Evolutionary conservation across 92 coral and sea anemone species (phyloP).

Genomic region (Metridium senile): DNA sequence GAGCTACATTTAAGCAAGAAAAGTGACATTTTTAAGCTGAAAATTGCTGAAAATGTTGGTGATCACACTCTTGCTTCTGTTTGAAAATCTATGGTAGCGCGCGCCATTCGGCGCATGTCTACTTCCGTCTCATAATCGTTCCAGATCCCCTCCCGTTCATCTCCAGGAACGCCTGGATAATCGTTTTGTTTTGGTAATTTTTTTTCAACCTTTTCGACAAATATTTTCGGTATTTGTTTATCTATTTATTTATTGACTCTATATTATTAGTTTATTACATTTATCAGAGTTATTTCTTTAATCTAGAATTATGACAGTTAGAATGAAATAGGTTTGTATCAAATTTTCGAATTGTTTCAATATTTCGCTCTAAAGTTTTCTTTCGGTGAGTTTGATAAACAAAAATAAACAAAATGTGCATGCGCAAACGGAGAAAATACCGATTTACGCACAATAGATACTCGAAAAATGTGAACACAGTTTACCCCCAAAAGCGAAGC

Average conservation of each 20-base stretch:
- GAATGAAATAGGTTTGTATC: no score
- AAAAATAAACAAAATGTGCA: no score
- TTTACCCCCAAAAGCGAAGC: neutral
- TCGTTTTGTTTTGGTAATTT: neutral
- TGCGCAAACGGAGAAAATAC: no score
- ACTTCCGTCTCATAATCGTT: constrained; percentile 29
- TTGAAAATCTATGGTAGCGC: constrained; percentile 30
- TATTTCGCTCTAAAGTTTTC: no score
- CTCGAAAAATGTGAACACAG: neutral
- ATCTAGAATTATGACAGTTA: no score
- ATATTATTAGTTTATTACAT: no score
- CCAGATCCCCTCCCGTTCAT: constrained; percentile 32
- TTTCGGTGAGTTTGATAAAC: no score
- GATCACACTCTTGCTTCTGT: neutral
- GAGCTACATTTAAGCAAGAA: neutral
- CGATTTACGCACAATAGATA: no score
- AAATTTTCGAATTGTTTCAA: no score
- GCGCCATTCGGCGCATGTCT: constrained; percentile 55
- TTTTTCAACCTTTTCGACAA: neutral
- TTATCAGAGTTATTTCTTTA: no score
- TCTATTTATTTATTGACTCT: no score
- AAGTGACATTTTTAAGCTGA: neutral
- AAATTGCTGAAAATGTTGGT: neutral
- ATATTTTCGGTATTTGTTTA: no score
- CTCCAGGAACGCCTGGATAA: neutral